Evolutionary conservation across 2,797 vertebrate genomes (phyloP).

Genomic region (Poecilia velifera): DNA sequence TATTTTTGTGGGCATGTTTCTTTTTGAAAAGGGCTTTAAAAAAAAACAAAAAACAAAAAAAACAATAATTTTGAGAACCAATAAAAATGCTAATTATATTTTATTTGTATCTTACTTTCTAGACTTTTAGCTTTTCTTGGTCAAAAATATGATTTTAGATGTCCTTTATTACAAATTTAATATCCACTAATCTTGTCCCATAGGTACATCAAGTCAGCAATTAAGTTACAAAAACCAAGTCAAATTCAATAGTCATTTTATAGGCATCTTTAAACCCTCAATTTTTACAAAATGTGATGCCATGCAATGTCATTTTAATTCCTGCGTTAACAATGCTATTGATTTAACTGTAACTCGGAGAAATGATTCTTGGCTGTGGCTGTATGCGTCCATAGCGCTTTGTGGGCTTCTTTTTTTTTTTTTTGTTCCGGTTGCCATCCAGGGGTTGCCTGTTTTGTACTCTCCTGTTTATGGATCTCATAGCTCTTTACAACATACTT

Average conservation of each 20-base stretch:
- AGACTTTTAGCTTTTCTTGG: not conserved
- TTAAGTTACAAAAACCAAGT: slow-evolving; percentile 1
- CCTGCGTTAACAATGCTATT: slow-evolving; percentile 40
- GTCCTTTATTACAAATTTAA: not conserved
- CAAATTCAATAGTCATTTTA: not conserved
- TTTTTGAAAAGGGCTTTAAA: not conserved
- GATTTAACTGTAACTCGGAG: slow-evolving; percentile 42
- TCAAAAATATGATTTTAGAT: not conserved
- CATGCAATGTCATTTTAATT: not conserved
- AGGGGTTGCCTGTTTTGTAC: slow-evolving; percentile 68
- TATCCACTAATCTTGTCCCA: not conserved
- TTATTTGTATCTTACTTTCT: not conserved
- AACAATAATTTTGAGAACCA: not conserved
- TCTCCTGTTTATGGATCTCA: slow-evolving; percentile 77
- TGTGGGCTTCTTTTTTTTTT: slow-evolving; percentile 38
- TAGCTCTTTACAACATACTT: slow-evolving; percentile 80
- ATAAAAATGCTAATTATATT: not conserved
- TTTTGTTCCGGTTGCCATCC: slow-evolving; percentile 60
- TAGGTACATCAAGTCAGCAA: not conserved
- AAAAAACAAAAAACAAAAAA: too few species aligned
- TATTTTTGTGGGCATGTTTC: not conserved
- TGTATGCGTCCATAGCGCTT: slow-evolving; percentile 57
- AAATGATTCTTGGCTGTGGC: slow-evolving; percentile 34
- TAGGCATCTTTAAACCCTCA: not conserved
- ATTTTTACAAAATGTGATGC: slow-evolving; percentile 10